phyloP scores from a whole-genome alignment of 1,140 invertebrate genomes.

The Atopsyche davidsoni region DNA sequence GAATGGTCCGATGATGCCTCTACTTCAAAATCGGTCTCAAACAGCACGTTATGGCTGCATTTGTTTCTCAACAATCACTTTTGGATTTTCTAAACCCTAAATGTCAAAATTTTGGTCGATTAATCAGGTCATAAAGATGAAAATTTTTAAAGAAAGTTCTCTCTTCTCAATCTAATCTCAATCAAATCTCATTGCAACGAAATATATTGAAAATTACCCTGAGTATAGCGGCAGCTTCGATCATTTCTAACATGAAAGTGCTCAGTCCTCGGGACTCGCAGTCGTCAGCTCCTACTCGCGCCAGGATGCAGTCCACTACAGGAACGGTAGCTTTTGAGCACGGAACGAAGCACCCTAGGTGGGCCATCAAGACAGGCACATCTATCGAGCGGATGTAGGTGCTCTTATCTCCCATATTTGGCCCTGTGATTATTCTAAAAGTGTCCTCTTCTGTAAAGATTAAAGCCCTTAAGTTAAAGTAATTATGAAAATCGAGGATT shows the following conservation, averaged over 20 bases:
- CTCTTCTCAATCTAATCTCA: too few species aligned
- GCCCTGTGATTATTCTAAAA: conserved; percentile 86
- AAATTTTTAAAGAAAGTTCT: too few species aligned
- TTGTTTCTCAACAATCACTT: too few species aligned
- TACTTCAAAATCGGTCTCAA: too few species aligned
- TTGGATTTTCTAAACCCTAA: too few species aligned
- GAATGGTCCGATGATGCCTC: too few species aligned
- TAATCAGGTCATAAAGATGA: too few species aligned
- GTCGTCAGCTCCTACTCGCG: conserved; percentile 89
- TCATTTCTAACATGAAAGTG: conserved; percentile 99
- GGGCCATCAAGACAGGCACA: conserved; percentile 80
- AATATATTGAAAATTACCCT: conserved; percentile 59
- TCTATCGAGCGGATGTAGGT: conserved; percentile 92
- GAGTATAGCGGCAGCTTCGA: conserved; percentile 88
- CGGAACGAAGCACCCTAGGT: conserved; percentile 91
- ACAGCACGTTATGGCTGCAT: too few species aligned
- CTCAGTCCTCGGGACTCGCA: conserved; percentile 85
- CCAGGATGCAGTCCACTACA: conserved; percentile 79
- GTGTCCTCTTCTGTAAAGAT: conserved; percentile 54
- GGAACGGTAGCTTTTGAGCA: conserved; percentile 72
- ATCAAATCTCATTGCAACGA: too few species aligned
- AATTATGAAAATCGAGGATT: too few species aligned
- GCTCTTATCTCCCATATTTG: conserved; percentile 99
- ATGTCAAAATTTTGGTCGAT: too few species aligned
- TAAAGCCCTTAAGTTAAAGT: too few species aligned